Conservation (phyloP, 2,797 vertebrate genomes). For the Gymnothorax reevesii region DNA sequence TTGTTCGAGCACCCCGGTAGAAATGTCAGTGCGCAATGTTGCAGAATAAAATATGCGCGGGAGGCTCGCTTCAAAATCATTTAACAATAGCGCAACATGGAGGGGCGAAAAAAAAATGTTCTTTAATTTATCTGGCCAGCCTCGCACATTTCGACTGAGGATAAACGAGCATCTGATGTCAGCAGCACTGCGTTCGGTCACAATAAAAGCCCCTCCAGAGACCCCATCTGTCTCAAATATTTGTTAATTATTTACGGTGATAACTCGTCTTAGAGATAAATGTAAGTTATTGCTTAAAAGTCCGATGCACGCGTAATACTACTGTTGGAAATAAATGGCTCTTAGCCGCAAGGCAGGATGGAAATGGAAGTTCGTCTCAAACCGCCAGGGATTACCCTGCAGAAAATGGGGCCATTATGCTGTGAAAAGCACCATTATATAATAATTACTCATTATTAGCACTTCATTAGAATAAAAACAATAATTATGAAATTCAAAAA, state of each 20-base stretch:
- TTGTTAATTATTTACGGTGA: background rate
- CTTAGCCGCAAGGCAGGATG: background rate
- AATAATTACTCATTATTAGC: background rate
- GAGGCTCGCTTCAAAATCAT: constrained; percentile 5
- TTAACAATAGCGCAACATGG: constrained; percentile 18
- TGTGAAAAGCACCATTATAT: background rate
- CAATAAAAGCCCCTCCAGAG: background rate
- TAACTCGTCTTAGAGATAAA: background rate
- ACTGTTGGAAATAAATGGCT: background rate
- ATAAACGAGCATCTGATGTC: background rate
- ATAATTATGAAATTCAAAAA: background rate
- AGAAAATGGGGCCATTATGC: background rate
- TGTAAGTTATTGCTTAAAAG: background rate
- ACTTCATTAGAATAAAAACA: constrained; percentile 5
- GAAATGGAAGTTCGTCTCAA: background rate
- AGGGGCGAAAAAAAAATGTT: background rate
- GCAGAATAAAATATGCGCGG: constrained; percentile 34
- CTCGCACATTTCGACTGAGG: background rate
- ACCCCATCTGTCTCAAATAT: background rate
- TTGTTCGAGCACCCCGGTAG: constrained; percentile 41
- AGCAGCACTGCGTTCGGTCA: background rate
- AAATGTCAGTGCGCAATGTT: constrained; percentile 58
- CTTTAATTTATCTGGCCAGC: background rate
- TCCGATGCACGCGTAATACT: background rate
- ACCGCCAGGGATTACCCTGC: background rate